A percentile compares a stretch with the other conserved stretches of the same genome.
phyloP scores from a whole-genome alignment of 2,888 invertebrate species.

The Cerastis rubricosa region DNA sequence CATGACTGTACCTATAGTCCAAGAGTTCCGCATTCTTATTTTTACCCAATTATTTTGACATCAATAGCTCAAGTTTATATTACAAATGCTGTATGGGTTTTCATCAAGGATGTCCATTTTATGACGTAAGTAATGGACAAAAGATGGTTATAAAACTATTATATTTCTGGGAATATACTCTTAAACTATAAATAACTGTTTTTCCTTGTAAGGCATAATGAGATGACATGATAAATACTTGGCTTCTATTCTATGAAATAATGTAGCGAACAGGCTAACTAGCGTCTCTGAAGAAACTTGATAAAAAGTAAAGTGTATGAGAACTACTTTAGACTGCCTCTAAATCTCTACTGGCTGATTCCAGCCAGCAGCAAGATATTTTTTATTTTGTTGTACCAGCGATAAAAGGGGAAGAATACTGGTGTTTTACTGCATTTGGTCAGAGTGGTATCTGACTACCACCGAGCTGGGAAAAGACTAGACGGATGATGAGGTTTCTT shows the following conservation, averaged over 20 bases:
- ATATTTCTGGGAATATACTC: background rate
- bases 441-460: too few relatives aligned
- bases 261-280: background rate
- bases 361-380: too few relatives aligned
- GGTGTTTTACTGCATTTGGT: too few relatives aligned
- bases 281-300: background rate
- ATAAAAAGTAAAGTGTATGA: background rate
- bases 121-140: background rate
- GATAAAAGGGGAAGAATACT: too few relatives aligned
- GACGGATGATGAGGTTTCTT: too few relatives aligned
- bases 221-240: background rate
- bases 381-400: too few relatives aligned
- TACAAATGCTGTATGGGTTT: background rate
- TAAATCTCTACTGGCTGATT: too few relatives aligned
- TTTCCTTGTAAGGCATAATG: background rate
- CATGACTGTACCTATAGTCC: background rate
- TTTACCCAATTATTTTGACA: conserved; percentile 14
- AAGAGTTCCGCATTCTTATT: conserved; percentile 28
- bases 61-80: background rate
- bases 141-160: background rate
- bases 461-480: too few relatives aligned
- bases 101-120: background rate
- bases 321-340: too few relatives aligned
- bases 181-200: background rate
- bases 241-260: background rate